A percentile compares a stretch with the other conserved stretches of the same genome.
These are phyloP conservation scores for Siniperca chuatsi DNA, from an alignment of 2,113 vertebrate species.

Conservation along the genomic window DNA sequence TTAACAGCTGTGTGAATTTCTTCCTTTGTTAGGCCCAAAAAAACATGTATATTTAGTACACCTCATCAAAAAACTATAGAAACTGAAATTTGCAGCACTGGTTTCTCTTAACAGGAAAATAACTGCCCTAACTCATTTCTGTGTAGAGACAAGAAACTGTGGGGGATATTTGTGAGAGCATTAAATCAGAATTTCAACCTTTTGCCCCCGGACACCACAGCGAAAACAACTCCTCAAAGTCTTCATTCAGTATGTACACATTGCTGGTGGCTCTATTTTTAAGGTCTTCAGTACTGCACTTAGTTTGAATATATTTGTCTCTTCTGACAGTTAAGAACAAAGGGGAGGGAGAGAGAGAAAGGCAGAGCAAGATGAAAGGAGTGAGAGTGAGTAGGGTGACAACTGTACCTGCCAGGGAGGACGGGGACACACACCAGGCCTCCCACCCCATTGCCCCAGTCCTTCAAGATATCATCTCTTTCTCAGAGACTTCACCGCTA, in stretches of 20 bases:
- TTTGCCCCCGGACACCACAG: background rate
- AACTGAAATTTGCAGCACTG: background rate
- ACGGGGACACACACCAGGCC: constrained; percentile 35
- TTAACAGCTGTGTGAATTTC: background rate
- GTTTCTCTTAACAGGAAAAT: background rate
- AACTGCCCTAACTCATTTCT: background rate
- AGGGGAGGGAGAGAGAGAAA: background rate
- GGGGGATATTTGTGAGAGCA: background rate
- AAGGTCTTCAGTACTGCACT: constrained; percentile 8
- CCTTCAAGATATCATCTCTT: constrained; percentile 12
- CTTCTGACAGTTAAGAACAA: constrained; percentile 25
- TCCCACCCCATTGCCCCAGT: background rate
- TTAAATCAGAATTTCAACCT: constrained; percentile 4
- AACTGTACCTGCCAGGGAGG: constrained; percentile 31
- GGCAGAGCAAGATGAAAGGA: background rate
- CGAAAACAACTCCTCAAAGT: background rate
- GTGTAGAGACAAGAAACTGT: background rate
- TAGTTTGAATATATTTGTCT: constrained; percentile 46
- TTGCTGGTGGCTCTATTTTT: constrained; percentile 9
- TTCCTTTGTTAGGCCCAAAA: background rate
- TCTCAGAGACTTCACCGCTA: background rate
- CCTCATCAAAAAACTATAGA: background rate
- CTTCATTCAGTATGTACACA: background rate
- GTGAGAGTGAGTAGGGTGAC: background rate
- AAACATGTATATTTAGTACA: background rate